Evolutionary conservation across 2,113 vertebrate species (phyloP), one percentile per base, ranked within the genome.

Genomic region (Coptodon rendalli): DNA sequence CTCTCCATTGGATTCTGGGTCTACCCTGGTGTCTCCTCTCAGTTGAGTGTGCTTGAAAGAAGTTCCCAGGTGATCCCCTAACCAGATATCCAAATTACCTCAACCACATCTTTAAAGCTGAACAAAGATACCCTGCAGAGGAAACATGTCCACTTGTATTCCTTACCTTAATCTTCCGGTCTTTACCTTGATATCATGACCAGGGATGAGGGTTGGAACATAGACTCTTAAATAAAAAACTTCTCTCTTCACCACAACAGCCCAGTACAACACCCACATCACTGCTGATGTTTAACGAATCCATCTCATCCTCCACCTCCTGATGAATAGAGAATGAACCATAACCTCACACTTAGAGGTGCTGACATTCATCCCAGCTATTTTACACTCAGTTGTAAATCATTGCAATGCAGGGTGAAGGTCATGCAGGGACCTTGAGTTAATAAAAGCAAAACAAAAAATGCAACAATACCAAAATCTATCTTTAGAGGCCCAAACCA

Each of bases 21-120:
- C 40, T 27, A 45, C 0, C 5, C 68, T 45, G 5, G 14, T 9
- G 5, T 45, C 68, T 8, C 19, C 11, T 40, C 19, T 38, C 63
- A 40, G 34, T 8, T 45, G n/a, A 24, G n/a, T 27, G 8, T 24
- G 3, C 36, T 1, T 22, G 22, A 24, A 45, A 27, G 68, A 73
- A 43, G 2, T 27, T 24, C 13, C 13, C 7, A 73, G 13, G 22
- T 4, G 38, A 10, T 45, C 38, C n/a, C 38, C 13, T 6, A 27
- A 45, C 40, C 22, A 0, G 68, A 27, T 73, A 45, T 45, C 14
- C 5, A 6, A 73, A 73, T 27, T 0, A 48, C 40, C 40, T 48
- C 68, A 5, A 48, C 40, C 9, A 17, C 40, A 9, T 45, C 68
- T 73, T 27, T 45, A 45, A 73, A 45, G 5, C 68, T 45, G 13